Evolutionary conservation across 2,797 vertebrate genomes (phyloP).

Genomic region (Numenius phaeopus): DNA sequence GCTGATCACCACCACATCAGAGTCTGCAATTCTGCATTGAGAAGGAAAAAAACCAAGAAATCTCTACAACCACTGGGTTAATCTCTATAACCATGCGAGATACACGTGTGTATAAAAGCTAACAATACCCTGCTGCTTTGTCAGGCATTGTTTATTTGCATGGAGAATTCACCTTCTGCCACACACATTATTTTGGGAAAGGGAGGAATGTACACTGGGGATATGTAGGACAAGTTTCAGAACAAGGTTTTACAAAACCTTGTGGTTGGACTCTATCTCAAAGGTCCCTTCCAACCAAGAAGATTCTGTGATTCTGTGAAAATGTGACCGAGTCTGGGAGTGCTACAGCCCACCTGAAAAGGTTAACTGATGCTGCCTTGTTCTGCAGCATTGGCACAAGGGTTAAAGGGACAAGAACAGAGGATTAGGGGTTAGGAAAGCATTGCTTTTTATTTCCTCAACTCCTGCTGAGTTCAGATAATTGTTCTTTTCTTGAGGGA

Average conservation of each 20-base stretch:
- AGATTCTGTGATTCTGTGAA: no score
- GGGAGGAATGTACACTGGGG: neutral
- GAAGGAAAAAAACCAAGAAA: neutral
- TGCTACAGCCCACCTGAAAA: no score
- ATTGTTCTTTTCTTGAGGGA: neutral
- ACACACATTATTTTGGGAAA: neutral
- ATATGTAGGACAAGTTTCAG: neutral
- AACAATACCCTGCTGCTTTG: neutral
- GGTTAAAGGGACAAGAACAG: neutral
- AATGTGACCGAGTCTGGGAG: no score
- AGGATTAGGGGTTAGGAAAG: neutral
- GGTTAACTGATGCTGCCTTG: neutral
- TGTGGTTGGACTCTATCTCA: no score
- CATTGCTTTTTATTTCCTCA: neutral
- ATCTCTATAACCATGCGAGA: neutral
- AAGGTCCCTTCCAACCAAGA: no score
- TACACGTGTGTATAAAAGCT: neutral
- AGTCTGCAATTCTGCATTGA: neutral
- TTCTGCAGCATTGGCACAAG: neutral
- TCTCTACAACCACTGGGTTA: neutral
- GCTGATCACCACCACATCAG: neutral
- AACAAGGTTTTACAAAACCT: neutral
- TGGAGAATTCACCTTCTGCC: neutral
- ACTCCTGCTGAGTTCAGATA: neutral
- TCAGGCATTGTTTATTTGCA: neutral